A percentile compares a stretch with the other conserved stretches of the same genome.
phyloP scores from a whole-genome alignment of 2,797 vertebrate species.

The Sebastiscus tertius region DNA sequence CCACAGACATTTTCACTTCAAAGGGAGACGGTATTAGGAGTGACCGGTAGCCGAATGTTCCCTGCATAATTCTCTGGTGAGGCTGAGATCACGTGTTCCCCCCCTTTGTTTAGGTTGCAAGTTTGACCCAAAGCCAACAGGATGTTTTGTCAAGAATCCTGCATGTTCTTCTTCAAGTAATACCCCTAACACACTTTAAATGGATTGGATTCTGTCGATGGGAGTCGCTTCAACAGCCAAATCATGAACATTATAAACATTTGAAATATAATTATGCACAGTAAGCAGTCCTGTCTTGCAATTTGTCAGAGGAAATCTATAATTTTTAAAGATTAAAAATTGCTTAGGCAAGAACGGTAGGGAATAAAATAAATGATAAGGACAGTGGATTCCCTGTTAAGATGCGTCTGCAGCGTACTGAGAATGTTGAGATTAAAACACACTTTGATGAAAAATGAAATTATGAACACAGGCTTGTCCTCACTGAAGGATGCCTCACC shows the following conservation, averaged over 20 bases:
- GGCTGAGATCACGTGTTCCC: conserved; percentile 14
- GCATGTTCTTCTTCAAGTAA: conserved; percentile 1
- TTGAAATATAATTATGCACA: conserved; percentile 50
- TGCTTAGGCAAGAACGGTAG: conserved; percentile 37
- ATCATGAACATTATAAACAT: conserved; percentile 23
- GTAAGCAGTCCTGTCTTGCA: conserved; percentile 34
- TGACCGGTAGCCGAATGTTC: conserved; percentile 45
- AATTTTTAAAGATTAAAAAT: conserved; percentile 55
- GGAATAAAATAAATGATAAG: conserved; percentile 64
- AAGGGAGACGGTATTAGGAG: conserved; percentile 39
- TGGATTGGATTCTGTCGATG: not conserved
- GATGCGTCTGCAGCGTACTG: conserved; percentile 63
- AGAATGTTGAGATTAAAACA: conserved; percentile 77
- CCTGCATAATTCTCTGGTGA: conserved; percentile 42
- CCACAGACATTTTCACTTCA: conserved; percentile 56
- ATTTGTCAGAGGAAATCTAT: conserved; percentile 41
- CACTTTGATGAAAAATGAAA: conserved; percentile 83
- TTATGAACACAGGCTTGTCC: conserved; percentile 74
- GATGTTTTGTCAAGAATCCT: conserved; percentile 15
- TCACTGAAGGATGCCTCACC: conserved; percentile 67
- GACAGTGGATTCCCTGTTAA: conserved; percentile 65
- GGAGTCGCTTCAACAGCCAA: not conserved
- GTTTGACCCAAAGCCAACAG: conserved; percentile 22
- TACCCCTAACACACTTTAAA: conserved; percentile 4
- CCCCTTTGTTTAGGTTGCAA: conserved; percentile 52